Percentiles rank a stretch among this genome's conserved stretches.
Conservation (phyloP, 2,888 invertebrate genomes). For the Apamea monoglypha region DNA sequence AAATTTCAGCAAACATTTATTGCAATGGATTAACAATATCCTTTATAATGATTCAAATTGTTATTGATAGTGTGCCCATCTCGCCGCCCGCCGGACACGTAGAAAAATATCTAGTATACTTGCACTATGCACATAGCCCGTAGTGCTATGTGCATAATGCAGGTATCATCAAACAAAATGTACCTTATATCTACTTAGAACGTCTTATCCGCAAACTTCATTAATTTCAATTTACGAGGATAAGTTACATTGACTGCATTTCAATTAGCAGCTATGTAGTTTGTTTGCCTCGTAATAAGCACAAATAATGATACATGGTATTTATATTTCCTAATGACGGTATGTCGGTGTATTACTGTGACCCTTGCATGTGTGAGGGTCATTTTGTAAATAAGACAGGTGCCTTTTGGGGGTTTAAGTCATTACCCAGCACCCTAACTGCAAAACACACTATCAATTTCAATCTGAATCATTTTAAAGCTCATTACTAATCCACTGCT, state of each 20-base stretch:
- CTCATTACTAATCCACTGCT: too few relatives aligned
- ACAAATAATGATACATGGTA: conserved; percentile 13
- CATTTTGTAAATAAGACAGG: neutral
- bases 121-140: neutral
- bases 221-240: conserved; percentile 21
- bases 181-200: neutral
- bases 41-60: too few relatives aligned
- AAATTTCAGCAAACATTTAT: too few relatives aligned
- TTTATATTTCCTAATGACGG: conserved; percentile 6
- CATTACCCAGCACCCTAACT: neutral
- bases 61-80: too few relatives aligned
- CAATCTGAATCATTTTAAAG: too few relatives aligned
- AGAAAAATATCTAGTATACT: neutral
- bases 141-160: too few relatives aligned
- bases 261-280: conserved; percentile 31
- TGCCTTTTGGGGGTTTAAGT: neutral
- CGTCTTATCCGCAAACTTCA: neutral
- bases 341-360: neutral
- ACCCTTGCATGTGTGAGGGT: neutral
- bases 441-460: too few relatives aligned
- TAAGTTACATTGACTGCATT: conserved; percentile 18
- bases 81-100: too few relatives aligned
- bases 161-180: neutral
- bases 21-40: too few relatives aligned
- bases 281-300: conserved; percentile 15